These are phyloP conservation scores for Aphelinus certus DNA, from an alignment of 1,140 invertebrate species.

Conservation along the genomic window DNA sequence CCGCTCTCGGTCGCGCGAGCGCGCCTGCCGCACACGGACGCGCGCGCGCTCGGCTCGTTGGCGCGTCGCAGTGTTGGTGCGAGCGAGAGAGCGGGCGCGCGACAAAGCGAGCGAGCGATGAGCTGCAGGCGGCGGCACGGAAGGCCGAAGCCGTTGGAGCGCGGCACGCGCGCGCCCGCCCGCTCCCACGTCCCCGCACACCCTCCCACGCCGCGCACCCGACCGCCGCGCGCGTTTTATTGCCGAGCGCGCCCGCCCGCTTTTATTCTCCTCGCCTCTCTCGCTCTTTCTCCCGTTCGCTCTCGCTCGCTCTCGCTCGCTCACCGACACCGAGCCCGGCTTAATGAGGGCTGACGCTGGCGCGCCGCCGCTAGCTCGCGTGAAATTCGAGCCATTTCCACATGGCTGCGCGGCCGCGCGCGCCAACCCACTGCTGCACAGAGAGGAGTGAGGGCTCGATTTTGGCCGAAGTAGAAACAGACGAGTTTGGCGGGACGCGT, in stretches of 20 bases:
- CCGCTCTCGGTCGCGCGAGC: too few species aligned
- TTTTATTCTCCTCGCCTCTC: too few species aligned
- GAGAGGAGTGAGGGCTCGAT: neutral
- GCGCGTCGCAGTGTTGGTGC: too few species aligned
- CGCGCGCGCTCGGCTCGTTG: too few species aligned
- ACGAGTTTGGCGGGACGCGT: neutral
- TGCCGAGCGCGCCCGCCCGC: too few species aligned
- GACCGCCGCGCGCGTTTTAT: neutral
- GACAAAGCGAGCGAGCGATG: too few species aligned
- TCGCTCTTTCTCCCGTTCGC: too few species aligned
- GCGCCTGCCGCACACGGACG: too few species aligned
- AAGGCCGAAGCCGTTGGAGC: conserved; percentile 48
- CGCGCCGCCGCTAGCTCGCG: neutral
- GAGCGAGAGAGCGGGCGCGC: too few species aligned
- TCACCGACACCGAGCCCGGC: neutral
- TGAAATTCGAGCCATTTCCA: conserved; percentile 29
- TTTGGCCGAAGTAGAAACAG: neutral
- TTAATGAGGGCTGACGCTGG: neutral
- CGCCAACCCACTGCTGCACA: conserved; percentile 48
- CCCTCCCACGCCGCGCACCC: neutral
- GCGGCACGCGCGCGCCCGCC: neutral
- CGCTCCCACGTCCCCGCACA: conserved; percentile 16
- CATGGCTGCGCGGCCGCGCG: conserved; percentile 62
- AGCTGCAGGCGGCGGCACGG: conserved; percentile 39
- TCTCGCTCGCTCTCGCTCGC: too few species aligned